phyloP scores from a whole-genome alignment of 2,888 invertebrate species.

The Hirtodrosophila confusa region DNA sequence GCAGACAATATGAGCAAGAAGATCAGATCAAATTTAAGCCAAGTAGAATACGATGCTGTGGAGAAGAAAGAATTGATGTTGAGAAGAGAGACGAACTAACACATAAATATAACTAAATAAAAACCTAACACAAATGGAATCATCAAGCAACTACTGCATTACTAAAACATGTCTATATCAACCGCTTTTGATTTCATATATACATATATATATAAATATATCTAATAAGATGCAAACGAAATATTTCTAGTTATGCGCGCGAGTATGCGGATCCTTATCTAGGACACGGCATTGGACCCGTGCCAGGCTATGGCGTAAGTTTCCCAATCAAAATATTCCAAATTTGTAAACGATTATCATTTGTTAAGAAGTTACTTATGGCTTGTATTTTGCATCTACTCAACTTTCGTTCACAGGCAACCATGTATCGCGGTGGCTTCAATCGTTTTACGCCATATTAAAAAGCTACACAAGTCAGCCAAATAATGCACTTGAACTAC shows the following conservation, averaged over 20 bases:
- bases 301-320: slow-evolving; percentile 98
- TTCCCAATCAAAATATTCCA: background rate
- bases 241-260: slow-evolving; percentile 90
- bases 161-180: slow-evolving; percentile 10
- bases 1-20: background rate
- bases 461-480: slow-evolving; percentile 81
- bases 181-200: background rate
- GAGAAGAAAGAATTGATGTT: too few species aligned
- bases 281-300: slow-evolving; percentile 97
- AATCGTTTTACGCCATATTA: slow-evolving; percentile 97
- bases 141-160: slow-evolving; percentile 27
- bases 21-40: too few species aligned
- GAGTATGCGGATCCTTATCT: slow-evolving; percentile 97
- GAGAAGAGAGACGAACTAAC: too few species aligned
- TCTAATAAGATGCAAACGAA: slow-evolving; percentile 45
- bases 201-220: background rate
- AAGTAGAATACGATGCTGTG: too few species aligned
- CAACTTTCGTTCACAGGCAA: slow-evolving; percentile 87
- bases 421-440: slow-evolving; percentile 96
- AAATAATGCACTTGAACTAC: slow-evolving; percentile 74
- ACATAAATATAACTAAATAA: slow-evolving; percentile 13
- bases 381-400: background rate
- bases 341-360: background rate
- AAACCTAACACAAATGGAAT: slow-evolving; percentile 26
- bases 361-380: background rate